A percentile compares a stretch with the other conserved stretches of the same genome.
phyloP scores from a whole-genome alignment of 2,888 invertebrate genomes.

The Trissonchulus sp. region DNA sequence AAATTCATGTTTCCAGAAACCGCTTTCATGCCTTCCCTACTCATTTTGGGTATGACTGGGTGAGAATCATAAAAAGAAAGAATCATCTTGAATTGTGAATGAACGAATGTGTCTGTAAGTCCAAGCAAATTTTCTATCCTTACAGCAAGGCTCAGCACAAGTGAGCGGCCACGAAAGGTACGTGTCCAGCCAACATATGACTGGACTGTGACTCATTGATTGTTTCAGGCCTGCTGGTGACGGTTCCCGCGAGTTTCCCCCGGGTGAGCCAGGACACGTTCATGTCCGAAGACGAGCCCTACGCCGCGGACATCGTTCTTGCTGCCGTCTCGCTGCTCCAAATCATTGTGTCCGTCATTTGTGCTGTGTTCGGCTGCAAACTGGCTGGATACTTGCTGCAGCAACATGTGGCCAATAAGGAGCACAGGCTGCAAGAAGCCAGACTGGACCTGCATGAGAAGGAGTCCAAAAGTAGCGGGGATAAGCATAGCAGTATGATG shows the following conservation, averaged over 20 bases:
- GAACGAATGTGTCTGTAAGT: too few relatives aligned
- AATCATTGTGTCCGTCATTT: background rate
- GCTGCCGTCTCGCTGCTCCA: constrained; percentile 26
- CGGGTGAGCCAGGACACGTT: background rate
- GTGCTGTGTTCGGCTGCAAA: constrained; percentile 6
- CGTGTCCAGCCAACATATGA: too few relatives aligned
- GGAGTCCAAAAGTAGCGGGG: background rate
- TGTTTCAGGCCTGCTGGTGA: constrained; percentile 30
- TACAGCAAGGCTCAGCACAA: too few relatives aligned
- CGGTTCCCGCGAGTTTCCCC: constrained; percentile 22
- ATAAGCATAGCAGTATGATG: background rate
- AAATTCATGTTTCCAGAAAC: too few relatives aligned
- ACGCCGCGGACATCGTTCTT: constrained; percentile 22
- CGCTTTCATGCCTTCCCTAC: too few relatives aligned
- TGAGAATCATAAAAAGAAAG: too few relatives aligned
- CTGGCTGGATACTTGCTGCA: constrained; percentile 4
- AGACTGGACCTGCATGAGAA: background rate
- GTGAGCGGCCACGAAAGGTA: too few relatives aligned
- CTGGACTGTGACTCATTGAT: too few relatives aligned
- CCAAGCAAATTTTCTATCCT: too few relatives aligned
- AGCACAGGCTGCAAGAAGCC: background rate
- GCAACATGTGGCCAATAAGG: background rate
- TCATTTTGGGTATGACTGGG: too few relatives aligned
- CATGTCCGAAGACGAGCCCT: background rate
- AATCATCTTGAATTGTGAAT: too few relatives aligned